A percentile compares a stretch with the other conserved stretches of the same genome.
These are phyloP conservation scores for Plagodis dolabraria DNA, from an alignment of 2,888 invertebrate genomes.

Conservation along the genomic window DNA sequence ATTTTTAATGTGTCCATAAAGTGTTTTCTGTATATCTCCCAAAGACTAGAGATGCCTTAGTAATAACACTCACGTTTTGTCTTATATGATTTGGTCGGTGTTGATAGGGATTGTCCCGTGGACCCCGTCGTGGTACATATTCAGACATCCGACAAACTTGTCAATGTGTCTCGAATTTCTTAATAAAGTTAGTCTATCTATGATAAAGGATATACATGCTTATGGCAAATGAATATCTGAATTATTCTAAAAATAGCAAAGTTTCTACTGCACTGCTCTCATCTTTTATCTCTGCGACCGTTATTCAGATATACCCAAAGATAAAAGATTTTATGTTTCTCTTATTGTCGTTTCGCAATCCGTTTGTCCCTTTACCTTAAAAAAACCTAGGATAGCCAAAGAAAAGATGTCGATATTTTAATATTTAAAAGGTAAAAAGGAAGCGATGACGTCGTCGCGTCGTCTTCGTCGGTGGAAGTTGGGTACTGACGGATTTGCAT, in stretches of 20 bases:
- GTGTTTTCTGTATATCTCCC: too few species aligned
- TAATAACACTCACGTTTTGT: too few species aligned
- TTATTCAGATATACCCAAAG: constrained; percentile 48
- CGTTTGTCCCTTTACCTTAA: constrained; percentile 52
- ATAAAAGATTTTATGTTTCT: constrained; percentile 52
- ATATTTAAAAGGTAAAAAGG: constrained; percentile 43
- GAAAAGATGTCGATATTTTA: constrained; percentile 43
- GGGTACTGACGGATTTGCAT: constrained; percentile 29
- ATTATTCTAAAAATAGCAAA: constrained; percentile 11
- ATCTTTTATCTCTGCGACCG: constrained; percentile 35
- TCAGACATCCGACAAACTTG: too few species aligned
- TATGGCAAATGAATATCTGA: background rate
- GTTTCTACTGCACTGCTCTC: constrained; percentile 12
- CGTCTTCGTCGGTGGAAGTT: constrained; percentile 4
- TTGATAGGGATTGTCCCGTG: too few species aligned
- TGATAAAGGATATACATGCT: too few species aligned
- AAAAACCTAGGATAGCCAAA: constrained; percentile 42
- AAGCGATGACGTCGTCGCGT: constrained; percentile 19
- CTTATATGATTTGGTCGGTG: too few species aligned
- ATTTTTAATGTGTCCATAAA: too few species aligned
- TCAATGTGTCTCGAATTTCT: too few species aligned
- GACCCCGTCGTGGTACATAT: too few species aligned
- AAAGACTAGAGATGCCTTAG: too few species aligned
- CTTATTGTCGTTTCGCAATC: constrained; percentile 57
- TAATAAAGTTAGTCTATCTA: too few species aligned